phyloP scores from a whole-genome alignment of 2,113 vertebrate genomes.

The Neolamprologus sp. region DNA sequence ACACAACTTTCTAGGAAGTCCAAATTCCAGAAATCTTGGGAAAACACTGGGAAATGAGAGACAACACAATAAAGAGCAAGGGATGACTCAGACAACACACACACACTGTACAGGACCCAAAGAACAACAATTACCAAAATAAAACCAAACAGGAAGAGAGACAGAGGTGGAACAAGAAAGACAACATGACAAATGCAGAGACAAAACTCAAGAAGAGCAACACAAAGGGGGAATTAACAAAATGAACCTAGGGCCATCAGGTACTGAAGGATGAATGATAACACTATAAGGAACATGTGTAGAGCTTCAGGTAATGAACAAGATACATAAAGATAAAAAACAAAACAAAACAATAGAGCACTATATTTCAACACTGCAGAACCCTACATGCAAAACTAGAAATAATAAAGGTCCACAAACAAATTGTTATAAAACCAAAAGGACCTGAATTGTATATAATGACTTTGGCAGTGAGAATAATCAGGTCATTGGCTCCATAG shows the following conservation, averaged over 20 bases:
- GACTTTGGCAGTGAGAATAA: neutral
- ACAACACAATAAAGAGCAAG: neutral
- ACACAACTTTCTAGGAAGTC: neutral
- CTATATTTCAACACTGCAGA: neutral
- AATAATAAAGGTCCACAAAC: neutral
- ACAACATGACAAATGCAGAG: neutral
- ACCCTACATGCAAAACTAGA: neutral
- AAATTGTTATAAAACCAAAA: neutral
- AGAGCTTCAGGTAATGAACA: neutral
- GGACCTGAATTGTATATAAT: neutral
- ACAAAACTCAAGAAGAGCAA: neutral
- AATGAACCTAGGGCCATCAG: neutral
- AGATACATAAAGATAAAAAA: neutral
- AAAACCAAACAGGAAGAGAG: neutral
- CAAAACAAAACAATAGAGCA: accelerated
- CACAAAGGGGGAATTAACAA: neutral
- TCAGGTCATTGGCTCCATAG: neutral
- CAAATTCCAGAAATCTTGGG: neutral
- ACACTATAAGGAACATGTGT: neutral
- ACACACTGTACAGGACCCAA: neutral
- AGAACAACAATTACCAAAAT: neutral
- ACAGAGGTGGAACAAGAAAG: neutral
- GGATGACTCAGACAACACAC: neutral
- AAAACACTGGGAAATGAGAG: neutral
- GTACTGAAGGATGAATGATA: neutral